These are phyloP conservation scores for Hylomyscus alleni DNA, from an alignment of 2,797 vertebrate species.

Conservation along the genomic window DNA sequence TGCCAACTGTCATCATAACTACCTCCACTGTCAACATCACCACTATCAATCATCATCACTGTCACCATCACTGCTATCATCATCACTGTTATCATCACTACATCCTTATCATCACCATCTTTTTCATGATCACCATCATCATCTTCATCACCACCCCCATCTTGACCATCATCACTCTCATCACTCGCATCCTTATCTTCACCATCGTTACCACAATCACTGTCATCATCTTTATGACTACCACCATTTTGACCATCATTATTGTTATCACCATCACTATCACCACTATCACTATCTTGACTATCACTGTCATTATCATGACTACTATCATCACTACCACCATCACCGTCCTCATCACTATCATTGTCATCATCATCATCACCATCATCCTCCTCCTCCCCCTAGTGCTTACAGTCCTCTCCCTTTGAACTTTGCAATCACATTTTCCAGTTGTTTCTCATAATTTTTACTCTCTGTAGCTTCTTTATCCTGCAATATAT, in stretches of 20 bases:
- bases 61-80: not conserved
- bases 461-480: not conserved
- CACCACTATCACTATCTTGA: too few relatives aligned
- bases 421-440: conserved; percentile 27
- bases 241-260: not conserved
- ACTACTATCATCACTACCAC: not conserved
- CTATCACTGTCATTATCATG: too few relatives aligned
- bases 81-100: not conserved
- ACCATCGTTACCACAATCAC: not conserved
- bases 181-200: not conserved
- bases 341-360: not conserved
- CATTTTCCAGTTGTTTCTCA: not conserved
- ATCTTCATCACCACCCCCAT: not conserved
- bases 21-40: not conserved
- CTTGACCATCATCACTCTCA: not conserved
- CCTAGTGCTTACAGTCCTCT: not conserved
- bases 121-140: not conserved
- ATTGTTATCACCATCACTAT: not conserved
- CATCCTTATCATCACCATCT: not conserved
- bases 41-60: not conserved
- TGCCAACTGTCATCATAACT: not conserved
- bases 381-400: not conserved
- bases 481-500: not conserved
- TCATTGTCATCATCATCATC: not conserved
- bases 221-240: not conserved